phyloP scores from a whole-genome alignment of 2,113 vertebrate species.

The Clinocottus analis region DNA sequence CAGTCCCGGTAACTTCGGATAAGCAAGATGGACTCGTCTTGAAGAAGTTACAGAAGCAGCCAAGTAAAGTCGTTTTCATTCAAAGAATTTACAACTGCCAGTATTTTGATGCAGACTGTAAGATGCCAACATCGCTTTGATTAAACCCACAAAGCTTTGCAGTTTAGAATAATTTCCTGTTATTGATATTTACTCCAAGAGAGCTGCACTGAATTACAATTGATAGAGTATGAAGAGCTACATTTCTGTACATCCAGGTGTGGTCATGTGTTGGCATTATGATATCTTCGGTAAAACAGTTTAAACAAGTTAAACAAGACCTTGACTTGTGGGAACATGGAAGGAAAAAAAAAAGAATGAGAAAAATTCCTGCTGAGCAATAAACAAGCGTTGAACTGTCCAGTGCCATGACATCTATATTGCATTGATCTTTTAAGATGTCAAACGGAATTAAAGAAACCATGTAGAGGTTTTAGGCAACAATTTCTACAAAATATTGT shows the following conservation, averaged over 20 bases:
- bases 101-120: neutral
- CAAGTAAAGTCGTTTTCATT: neutral
- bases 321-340: too few relatives aligned
- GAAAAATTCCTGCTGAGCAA: neutral
- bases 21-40: conserved; percentile 9
- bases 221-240: neutral
- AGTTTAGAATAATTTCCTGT: neutral
- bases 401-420: neutral
- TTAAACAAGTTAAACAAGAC: too few relatives aligned
- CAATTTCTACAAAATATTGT: neutral
- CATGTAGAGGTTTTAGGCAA: neutral
- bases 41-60: neutral
- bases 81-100: conserved; percentile 1
- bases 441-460: neutral
- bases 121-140: neutral
- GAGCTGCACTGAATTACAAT: neutral
- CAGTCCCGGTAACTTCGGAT: conserved; percentile 21
- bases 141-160: neutral
- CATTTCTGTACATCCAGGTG: neutral
- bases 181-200: neutral
- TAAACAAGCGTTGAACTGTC: neutral
- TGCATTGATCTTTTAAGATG: neutral
- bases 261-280: neutral
- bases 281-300: too few relatives aligned
- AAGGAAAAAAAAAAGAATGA: too few relatives aligned